phyloP scores from a whole-genome alignment of 1,140 invertebrate genomes.

The Halotydeus destructor region DNA sequence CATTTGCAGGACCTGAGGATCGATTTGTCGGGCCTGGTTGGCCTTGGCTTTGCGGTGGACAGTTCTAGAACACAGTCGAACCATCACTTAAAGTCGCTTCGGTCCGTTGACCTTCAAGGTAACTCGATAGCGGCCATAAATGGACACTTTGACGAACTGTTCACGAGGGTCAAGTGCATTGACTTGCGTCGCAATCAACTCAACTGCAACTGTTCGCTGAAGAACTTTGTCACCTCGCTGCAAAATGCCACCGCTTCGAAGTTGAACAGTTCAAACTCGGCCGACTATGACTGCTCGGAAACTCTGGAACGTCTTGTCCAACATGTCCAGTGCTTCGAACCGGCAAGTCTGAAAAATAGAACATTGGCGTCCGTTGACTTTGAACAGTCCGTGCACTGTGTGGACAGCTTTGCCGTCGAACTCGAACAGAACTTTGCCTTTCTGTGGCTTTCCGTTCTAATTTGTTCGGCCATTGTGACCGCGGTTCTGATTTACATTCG shows the following conservation, averaged over 20 bases:
- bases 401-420: too few species aligned
- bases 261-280: neutral
- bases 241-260: neutral
- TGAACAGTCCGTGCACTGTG: too few species aligned
- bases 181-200: constrained; percentile 54
- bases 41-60: constrained; percentile 40
- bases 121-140: too few species aligned
- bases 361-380: constrained; percentile 1
- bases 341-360: neutral
- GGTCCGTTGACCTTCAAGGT: neutral
- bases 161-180: too few species aligned
- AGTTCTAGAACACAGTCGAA: constrained; percentile 35
- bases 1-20: constrained; percentile 56
- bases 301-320: too few species aligned
- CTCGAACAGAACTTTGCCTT: too few species aligned
- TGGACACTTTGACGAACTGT: constrained; percentile 16
- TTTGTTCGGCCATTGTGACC: too few species aligned
- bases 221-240: constrained; percentile 49
- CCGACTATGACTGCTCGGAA: too few species aligned
- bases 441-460: too few species aligned
- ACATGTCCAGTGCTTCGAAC: neutral
- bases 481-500: too few species aligned
- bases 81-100: constrained; percentile 15
- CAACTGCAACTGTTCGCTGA: constrained; percentile 63
- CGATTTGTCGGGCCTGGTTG: constrained; percentile 45